Evolutionary conservation across 1,140 invertebrate genomes (phyloP), one percentile per base, ranked within the genome.

Genomic region (Monochamus saltuarius): DNA sequence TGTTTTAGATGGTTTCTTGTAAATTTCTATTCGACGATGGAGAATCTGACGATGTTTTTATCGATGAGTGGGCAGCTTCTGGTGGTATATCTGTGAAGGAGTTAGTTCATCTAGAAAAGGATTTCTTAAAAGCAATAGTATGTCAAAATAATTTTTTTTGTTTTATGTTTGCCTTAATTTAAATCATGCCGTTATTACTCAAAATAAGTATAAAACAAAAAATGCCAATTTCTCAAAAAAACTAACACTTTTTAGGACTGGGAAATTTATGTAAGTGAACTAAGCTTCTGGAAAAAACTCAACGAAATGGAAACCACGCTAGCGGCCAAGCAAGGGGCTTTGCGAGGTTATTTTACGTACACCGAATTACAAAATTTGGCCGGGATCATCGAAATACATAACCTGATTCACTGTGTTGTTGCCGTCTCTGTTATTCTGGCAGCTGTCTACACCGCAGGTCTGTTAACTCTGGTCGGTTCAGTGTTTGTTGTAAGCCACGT

Each of bases 1-100:
- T 16, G 61, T 67, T 71, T 66, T 76, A 97, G 95, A 90, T 98
- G 88, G 89, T 97, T 68, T 94, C 94, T 22, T 94, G 91, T 68
- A 98, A 98, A 82, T 97, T 94, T 78, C 80, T 97, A 66, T 88
- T 93, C 75, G 95, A 96, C 74, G 89, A 94, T 76, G 94, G 94
- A 50, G 90, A 92, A 78, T 87, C 91, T 65, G 90, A 92, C 73
- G 90, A 92, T 76, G 90, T 95, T 51, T 89, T 90, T 71, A 89
- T 94, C 71, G 83, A 85, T 55, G 91, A 95, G 80, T 98, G 94
- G 94, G 93, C 94, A 37, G 80, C 83, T 38, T 89, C 90, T 17
- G 89, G 85, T 7, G 85, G 88, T 56, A 77, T 96, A 50, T 85
- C 87, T 49, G 75, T 89, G 7, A 80, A 84, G 47, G 84, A 90